Conservation (phyloP, 2,888 invertebrate species). For the Mystacides longicornis region DNA sequence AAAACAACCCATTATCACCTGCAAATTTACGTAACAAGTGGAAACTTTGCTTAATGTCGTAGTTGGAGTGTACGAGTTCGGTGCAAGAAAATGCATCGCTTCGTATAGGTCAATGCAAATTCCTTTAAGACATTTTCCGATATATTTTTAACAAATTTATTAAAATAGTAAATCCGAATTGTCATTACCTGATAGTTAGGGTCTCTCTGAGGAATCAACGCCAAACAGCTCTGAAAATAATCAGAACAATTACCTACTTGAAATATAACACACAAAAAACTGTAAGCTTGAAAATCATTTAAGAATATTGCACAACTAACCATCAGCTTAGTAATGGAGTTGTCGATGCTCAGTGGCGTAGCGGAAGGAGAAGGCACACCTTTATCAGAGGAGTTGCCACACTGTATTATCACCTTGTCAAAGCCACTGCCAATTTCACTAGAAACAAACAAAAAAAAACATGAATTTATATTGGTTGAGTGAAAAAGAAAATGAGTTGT, state of each 20-base stretch:
- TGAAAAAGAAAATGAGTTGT: not conserved
- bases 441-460: constrained; percentile 7
- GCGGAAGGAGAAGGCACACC: constrained; percentile 15
- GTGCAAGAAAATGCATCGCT: too few relatives aligned
- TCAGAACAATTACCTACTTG: not conserved
- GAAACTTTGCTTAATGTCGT: too few relatives aligned
- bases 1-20: too few relatives aligned
- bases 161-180: not conserved
- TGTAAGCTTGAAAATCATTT: not conserved
- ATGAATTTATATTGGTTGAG: not conserved
- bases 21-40: too few relatives aligned
- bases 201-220: constrained; percentile 11
- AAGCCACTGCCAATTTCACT: constrained; percentile 21
- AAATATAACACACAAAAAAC: not conserved
- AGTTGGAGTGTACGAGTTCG: too few relatives aligned
- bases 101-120: too few relatives aligned
- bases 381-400: constrained; percentile 16
- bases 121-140: too few relatives aligned
- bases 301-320: constrained; percentile 7
- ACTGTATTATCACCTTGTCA: constrained; percentile 13
- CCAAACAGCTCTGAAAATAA: constrained; percentile 15
- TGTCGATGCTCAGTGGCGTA: constrained; percentile 21
- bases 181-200: constrained; percentile 5
- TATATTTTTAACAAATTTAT: too few relatives aligned
- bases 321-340: constrained; percentile 24